A percentile compares a stretch with the other conserved stretches of the same genome.
Conservation (phyloP, 2,113 vertebrate species). For the Todiramphus saurophagus region DNA sequence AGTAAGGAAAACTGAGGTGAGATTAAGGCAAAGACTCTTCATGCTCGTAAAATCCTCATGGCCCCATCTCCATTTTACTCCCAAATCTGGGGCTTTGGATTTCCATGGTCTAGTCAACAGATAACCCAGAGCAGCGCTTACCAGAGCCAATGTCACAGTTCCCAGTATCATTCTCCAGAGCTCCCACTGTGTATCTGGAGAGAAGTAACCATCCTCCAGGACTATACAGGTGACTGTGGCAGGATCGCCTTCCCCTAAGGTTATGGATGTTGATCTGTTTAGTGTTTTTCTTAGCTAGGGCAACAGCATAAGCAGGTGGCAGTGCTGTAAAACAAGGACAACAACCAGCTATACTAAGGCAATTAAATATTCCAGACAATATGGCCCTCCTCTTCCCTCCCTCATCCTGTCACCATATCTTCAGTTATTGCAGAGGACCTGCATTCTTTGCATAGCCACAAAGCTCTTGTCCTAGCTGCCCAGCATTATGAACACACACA, state of each 20-base stretch:
- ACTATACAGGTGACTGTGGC: slow-evolving; percentile 85
- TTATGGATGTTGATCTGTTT: slow-evolving; percentile 76
- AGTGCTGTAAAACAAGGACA: slow-evolving; percentile 70
- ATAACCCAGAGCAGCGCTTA: slow-evolving; percentile 30
- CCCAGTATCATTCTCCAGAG: slow-evolving; percentile 65
- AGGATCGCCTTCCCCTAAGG: slow-evolving; percentile 82
- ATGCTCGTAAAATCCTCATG: background rate
- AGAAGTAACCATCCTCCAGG: slow-evolving; percentile 88
- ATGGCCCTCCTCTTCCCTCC: background rate
- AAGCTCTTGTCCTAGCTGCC: background rate
- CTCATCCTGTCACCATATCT: background rate
- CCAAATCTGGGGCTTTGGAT: background rate
- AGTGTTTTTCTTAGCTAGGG: slow-evolving; percentile 78
- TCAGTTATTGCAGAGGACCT: background rate
- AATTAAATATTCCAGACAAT: background rate
- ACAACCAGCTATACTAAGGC: background rate
- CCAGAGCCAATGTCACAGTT: slow-evolving; percentile 81
- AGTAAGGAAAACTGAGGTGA: background rate
- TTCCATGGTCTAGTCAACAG: background rate
- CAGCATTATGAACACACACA: background rate
- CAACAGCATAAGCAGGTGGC: slow-evolving; percentile 77
- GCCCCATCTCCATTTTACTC: background rate
- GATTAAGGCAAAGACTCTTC: background rate
- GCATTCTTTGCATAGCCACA: background rate
- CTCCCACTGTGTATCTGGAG: slow-evolving; percentile 69